Conservation (phyloP, 2,113 vertebrate genomes). For the Pyrgilauda ruficollis region DNA sequence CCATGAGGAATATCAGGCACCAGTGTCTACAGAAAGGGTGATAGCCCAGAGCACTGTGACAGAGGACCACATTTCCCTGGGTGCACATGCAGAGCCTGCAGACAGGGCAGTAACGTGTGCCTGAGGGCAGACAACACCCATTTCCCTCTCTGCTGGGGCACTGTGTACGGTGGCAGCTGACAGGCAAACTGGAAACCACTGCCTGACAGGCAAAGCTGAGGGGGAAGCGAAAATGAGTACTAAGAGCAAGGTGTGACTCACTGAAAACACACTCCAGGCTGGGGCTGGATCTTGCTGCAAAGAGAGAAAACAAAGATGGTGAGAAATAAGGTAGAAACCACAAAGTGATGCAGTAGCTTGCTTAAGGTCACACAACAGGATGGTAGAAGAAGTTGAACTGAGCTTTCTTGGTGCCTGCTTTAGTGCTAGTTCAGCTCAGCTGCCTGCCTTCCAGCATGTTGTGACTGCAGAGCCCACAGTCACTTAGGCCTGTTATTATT, state of each 20-base stretch:
- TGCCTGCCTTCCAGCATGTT: neutral
- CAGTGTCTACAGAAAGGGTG: neutral
- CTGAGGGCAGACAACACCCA: neutral
- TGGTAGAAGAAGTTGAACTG: neutral
- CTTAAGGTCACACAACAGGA: neutral
- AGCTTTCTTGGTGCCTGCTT: neutral
- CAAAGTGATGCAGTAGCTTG: neutral
- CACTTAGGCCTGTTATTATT: constrained; percentile 29
- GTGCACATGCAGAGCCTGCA: neutral
- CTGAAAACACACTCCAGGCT: neutral
- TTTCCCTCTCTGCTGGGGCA: neutral
- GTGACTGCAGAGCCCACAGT: constrained; percentile 28
- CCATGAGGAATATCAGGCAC: neutral
- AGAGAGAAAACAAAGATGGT: neutral
- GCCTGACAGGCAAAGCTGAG: neutral
- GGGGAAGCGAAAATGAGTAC: neutral
- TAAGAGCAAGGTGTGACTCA: neutral
- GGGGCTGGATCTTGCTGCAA: neutral
- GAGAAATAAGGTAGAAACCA: neutral
- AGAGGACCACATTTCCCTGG: neutral
- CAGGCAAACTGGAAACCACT: neutral
- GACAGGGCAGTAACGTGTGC: neutral
- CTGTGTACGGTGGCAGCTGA: fast-evolving
- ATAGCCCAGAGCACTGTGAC: neutral
- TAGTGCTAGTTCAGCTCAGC: neutral